Percentiles rank a stretch among this genome's conserved stretches.
phyloP scores from a whole-genome alignment of 2,888 invertebrate species.

The Antheraea yamamai region DNA sequence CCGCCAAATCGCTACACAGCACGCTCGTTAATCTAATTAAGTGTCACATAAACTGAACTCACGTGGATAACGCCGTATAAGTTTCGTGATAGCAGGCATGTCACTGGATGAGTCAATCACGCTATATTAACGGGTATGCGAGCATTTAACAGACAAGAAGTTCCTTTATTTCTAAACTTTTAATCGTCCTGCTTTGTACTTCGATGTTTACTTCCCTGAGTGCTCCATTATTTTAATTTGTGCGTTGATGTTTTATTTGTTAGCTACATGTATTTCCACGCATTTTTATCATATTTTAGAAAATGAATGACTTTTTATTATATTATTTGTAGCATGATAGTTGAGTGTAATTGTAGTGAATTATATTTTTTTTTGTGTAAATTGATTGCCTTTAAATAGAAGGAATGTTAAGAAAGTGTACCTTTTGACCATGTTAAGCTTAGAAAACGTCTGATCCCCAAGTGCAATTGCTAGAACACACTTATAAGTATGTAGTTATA shows the following conservation, averaged over 20 bases:
- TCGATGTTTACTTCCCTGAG: slow-evolving; percentile 9
- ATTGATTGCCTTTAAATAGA: not conserved
- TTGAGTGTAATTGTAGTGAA: not conserved
- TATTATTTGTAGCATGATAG: not conserved
- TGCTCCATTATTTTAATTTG: slow-evolving; percentile 6
- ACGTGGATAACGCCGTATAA: slow-evolving; percentile 54
- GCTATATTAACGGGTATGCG: slow-evolving; percentile 59
- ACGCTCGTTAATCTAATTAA: slow-evolving; percentile 70
- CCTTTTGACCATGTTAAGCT: not conserved
- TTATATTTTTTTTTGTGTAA: not conserved
- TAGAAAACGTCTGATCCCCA: not conserved
- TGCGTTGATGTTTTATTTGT: not conserved
- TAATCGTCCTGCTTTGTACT: slow-evolving; percentile 24
- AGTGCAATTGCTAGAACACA: not conserved
- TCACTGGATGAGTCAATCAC: slow-evolving; percentile 44
- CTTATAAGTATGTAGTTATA: not conserved
- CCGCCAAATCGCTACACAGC: slow-evolving; percentile 43
- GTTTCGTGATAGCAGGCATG: slow-evolving; percentile 55
- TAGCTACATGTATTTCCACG: not conserved
- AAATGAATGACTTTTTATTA: not conserved
- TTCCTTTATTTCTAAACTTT: slow-evolving; percentile 30
- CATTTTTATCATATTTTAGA: not conserved
- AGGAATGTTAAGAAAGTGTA: not conserved
- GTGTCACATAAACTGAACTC: slow-evolving; percentile 71
- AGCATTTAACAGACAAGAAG: slow-evolving; percentile 37